These are phyloP conservation scores for Metallyticus violacea DNA, from an alignment of 2,888 invertebrate species.

Conservation along the genomic window DNA sequence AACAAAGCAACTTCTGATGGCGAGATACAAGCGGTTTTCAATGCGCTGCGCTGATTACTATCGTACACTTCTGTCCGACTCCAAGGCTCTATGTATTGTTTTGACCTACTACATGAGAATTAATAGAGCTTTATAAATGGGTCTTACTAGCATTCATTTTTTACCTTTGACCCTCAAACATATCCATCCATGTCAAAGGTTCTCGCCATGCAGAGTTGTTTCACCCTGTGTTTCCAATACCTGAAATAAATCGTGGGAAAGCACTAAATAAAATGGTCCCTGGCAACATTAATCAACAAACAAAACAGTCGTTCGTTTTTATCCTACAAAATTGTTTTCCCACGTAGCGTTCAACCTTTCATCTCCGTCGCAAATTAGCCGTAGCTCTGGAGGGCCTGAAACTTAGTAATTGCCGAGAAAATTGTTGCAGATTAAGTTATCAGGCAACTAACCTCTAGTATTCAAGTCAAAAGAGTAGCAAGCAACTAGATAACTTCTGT, in stretches of 20 bases:
- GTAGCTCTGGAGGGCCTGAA: neutral
- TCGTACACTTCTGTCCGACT: too few relatives aligned
- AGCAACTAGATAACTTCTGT: neutral
- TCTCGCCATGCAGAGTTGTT: too few relatives aligned
- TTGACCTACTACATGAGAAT: too few relatives aligned
- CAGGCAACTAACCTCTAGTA: neutral
- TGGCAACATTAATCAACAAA: neutral
- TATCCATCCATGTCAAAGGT: too few relatives aligned
- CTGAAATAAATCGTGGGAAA: neutral
- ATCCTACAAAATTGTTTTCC: neutral
- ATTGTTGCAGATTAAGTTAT: neutral
- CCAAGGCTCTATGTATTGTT: too few relatives aligned
- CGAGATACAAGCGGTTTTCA: too few relatives aligned
- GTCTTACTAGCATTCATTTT: too few relatives aligned
- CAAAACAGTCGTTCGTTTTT: neutral
- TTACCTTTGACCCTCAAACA: too few relatives aligned
- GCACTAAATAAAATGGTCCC: neutral
- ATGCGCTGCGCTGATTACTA: too few relatives aligned
- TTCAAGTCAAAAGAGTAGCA: neutral
- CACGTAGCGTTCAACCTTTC: neutral
- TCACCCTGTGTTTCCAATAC: neutral
- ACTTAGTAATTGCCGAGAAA: neutral
- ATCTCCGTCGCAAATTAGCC: neutral
- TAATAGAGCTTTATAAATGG: too few relatives aligned
- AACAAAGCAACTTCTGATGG: too few relatives aligned